Conservation (phyloP, 1,140 invertebrate species). For the Dreissena rostriformis region DNA sequence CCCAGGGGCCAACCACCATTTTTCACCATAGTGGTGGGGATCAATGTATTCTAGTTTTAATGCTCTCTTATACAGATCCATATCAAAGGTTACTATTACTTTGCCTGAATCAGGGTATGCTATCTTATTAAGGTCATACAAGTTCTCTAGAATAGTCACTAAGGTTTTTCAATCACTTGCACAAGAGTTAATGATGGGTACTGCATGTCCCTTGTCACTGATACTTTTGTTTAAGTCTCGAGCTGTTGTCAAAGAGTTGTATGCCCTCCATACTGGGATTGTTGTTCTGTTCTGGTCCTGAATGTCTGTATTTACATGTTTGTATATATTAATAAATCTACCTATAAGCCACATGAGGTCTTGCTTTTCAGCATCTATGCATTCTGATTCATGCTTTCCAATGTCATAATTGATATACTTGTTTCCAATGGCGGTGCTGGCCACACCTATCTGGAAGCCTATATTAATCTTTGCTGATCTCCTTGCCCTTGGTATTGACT, state of each 20-base stretch:
- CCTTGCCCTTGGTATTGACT: no score
- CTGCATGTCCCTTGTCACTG: neutral
- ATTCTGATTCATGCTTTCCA: no score
- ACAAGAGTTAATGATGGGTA: neutral
- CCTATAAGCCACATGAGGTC: no score
- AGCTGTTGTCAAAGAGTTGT: constrained; percentile 1
- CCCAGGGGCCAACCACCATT: constrained; percentile 14
- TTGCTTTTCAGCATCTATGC: no score
- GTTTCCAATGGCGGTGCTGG: no score
- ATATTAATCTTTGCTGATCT: no score
- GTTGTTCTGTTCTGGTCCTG: neutral
- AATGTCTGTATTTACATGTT: no score
- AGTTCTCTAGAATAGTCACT: constrained; percentile 15
- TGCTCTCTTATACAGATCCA: constrained; percentile 23
- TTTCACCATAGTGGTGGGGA: neutral
- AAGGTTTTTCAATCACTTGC: neutral
- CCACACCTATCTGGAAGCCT: no score
- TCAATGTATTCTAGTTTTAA: constrained; percentile 4
- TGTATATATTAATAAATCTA: no score
- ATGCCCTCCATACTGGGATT: constrained; percentile 9
- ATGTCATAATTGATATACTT: no score
- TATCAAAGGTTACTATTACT: constrained; percentile 26
- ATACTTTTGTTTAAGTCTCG: neutral
- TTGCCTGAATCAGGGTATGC: constrained; percentile 2
- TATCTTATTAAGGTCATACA: constrained; percentile 10